phyloP scores from a whole-genome alignment of 2,888 invertebrate genomes.

The Ephialtes manifestator region DNA sequence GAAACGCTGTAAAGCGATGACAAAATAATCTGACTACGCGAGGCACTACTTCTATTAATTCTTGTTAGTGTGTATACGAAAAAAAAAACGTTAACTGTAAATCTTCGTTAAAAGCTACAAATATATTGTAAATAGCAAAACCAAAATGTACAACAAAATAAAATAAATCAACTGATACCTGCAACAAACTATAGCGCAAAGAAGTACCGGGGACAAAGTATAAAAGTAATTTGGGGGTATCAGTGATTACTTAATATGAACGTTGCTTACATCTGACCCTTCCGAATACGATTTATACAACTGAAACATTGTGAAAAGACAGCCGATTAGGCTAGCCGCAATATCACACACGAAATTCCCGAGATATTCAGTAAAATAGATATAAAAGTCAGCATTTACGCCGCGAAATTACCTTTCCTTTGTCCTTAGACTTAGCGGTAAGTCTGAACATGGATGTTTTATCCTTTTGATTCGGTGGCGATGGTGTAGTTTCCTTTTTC shows the following conservation, averaged over 20 bases:
- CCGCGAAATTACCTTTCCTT: conserved; percentile 88
- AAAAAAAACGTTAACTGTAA: conserved; percentile 48
- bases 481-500: conserved; percentile 88
- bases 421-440: conserved; percentile 89
- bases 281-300: conserved; percentile 85
- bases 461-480: conserved; percentile 84
- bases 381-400: not conserved
- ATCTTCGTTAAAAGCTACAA: conserved; percentile 34
- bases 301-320: conserved; percentile 82
- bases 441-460: conserved; percentile 88
- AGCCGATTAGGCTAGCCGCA: conserved; percentile 67
- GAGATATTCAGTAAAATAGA: conserved; percentile 3
- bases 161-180: conserved; percentile 67
- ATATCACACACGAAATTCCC: conserved; percentile 41
- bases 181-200: conserved; percentile 59
- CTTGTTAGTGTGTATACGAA: conserved; percentile 24
- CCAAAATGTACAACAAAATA: conserved; percentile 46
- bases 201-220: conserved; percentile 45
- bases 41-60: conserved; percentile 28
- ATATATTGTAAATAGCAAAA: conserved; percentile 32
- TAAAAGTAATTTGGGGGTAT: conserved; percentile 45
- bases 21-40: conserved; percentile 15
- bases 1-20: conserved; percentile 20
- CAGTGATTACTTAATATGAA: conserved; percentile 57
- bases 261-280: conserved; percentile 86